phyloP scores from a whole-genome alignment of 2,113 vertebrate species.

The Gulo gulo region DNA sequence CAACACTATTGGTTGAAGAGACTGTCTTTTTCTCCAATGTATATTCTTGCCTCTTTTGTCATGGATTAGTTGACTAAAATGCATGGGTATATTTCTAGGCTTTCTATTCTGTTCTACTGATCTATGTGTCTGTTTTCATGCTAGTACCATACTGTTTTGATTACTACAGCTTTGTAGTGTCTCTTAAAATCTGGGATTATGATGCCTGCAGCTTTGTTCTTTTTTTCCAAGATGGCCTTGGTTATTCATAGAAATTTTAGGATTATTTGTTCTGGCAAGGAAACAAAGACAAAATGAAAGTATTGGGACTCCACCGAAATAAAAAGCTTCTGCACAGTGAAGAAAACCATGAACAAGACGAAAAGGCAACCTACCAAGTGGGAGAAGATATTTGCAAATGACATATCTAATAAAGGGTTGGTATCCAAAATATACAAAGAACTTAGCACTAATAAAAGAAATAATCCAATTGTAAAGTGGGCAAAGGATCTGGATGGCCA shows the following conservation, averaged over 20 bases:
- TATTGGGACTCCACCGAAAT: not conserved
- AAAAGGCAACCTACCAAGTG: not conserved
- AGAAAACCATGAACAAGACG: not conserved
- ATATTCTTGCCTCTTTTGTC: not conserved
- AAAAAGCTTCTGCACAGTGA: not conserved
- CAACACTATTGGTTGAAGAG: not conserved
- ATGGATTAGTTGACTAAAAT: not conserved
- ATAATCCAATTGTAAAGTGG: not conserved
- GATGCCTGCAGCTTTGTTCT: not conserved
- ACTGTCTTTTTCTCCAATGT: not conserved
- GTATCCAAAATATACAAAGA: not conserved
- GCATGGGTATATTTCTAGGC: not conserved
- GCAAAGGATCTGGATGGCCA: not conserved
- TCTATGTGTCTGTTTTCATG: not conserved
- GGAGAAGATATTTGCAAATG: not conserved
- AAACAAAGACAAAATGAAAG: not conserved
- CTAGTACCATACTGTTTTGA: not conserved
- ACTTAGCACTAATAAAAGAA: not conserved
- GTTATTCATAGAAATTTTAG: not conserved
- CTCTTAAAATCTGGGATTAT: not conserved
- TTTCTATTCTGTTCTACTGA: not conserved
- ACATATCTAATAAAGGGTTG: not conserved
- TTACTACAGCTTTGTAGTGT: not conserved
- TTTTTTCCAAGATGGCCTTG: not conserved
- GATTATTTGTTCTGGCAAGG: not conserved